A percentile compares a stretch with the other conserved stretches of the same genome.
Evolutionary conservation across 2,888 invertebrate genomes (phyloP).

Genomic region (Cephalotes varians): DNA sequence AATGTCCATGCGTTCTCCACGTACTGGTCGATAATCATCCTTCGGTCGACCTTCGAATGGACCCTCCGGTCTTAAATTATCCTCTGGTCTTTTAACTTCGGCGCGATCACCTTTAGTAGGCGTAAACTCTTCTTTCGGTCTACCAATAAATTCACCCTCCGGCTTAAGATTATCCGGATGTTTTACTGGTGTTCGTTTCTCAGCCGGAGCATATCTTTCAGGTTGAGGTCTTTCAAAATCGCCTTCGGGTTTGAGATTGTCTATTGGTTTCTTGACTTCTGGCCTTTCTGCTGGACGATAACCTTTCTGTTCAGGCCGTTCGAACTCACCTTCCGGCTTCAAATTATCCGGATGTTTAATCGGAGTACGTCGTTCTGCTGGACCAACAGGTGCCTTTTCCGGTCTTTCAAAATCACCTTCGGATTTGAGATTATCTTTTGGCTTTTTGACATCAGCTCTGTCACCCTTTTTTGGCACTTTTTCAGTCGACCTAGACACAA

Average conservation of each 20-base stretch:
- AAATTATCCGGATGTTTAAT: constrained; percentile 87
- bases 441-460: constrained; percentile 86
- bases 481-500: constrained; percentile 67
- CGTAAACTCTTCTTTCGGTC: constrained; percentile 81
- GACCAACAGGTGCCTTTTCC: constrained; percentile 80
- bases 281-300: constrained; percentile 86
- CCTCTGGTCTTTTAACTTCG: constrained; percentile 77
- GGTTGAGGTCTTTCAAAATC: constrained; percentile 85
- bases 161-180: constrained; percentile 87
- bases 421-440: constrained; percentile 85
- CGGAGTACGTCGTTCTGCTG: constrained; percentile 86
- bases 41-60: constrained; percentile 86
- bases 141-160: constrained; percentile 86
- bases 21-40: constrained; percentile 85
- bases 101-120: constrained; percentile 83
- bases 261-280: constrained; percentile 87
- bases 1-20: constrained; percentile 81
- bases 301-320: constrained; percentile 79
- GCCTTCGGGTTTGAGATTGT: constrained; percentile 86
- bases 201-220: constrained; percentile 81
- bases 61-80: constrained; percentile 84
- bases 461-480: constrained; percentile 79
- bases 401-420: constrained; percentile 86
- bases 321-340: constrained; percentile 87
- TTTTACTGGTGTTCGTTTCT: constrained; percentile 79